Conservation (phyloP, 2,113 vertebrate genomes). For the Phycodurus eques region DNA sequence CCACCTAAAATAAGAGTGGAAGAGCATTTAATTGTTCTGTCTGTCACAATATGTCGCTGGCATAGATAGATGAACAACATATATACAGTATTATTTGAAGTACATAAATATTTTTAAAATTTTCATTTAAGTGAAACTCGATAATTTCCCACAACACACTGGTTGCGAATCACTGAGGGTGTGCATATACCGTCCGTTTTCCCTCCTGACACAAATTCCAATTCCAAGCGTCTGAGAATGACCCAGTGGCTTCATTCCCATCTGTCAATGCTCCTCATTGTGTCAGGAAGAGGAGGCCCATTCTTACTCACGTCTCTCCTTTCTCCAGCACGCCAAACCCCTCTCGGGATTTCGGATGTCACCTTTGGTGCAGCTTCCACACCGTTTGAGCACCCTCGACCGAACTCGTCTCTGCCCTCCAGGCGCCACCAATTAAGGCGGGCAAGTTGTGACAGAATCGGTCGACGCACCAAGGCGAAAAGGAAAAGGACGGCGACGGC, state of each 20-base stretch:
- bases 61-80: neutral
- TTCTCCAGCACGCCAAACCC: conserved; percentile 62
- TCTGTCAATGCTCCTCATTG: conserved; percentile 62
- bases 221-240: conserved; percentile 21
- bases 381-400: conserved; percentile 23
- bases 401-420: conserved; percentile 21
- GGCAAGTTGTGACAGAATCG: conserved; percentile 34
- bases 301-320: conserved; percentile 68
- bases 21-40: no score
- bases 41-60: no score
- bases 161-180: neutral
- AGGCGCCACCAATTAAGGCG: conserved; percentile 25
- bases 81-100: neutral
- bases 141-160: neutral
- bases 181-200: conserved; percentile 1
- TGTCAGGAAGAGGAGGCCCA: conserved; percentile 60
- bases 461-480: conserved; percentile 17
- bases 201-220: conserved; percentile 32
- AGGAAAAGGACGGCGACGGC: conserved; percentile 21
- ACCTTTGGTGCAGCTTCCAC: conserved; percentile 27
- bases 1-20: no score
- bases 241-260: conserved; percentile 40
- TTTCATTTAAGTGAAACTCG: neutral
- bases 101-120: neutral
- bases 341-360: conserved; percentile 49